Percentiles rank a stretch among this genome's conserved stretches.
These are phyloP conservation scores for Drosophila saltans DNA, from an alignment of 1,140 invertebrate species.

Conservation along the genomic window DNA sequence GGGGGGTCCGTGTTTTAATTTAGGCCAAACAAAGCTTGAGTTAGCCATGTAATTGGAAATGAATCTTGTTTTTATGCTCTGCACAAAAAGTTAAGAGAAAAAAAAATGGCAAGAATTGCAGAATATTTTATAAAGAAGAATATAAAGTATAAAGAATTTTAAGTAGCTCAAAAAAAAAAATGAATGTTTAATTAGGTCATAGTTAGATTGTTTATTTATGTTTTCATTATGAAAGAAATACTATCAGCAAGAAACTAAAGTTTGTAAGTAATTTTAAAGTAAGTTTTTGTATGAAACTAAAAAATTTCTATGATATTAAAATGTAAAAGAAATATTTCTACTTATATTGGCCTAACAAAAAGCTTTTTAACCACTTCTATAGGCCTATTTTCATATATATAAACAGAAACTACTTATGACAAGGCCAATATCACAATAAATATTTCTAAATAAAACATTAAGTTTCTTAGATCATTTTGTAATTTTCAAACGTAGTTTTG, in stretches of 20 bases:
- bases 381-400: too few relatives aligned
- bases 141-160: too few relatives aligned
- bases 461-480: slow-evolving; percentile 25
- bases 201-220: too few relatives aligned
- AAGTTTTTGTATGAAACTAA: too few relatives aligned
- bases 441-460: slow-evolving; percentile 23
- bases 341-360: neutral
- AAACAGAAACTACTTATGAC: neutral
- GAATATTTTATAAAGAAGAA: neutral
- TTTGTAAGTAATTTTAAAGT: too few relatives aligned
- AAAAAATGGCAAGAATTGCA: slow-evolving; percentile 6
- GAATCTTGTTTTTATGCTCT: neutral
- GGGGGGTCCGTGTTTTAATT: slow-evolving; percentile 16
- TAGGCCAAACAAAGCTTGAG: slow-evolving; percentile 8
- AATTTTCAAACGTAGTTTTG: neutral
- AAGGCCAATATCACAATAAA: neutral
- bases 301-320: too few relatives aligned
- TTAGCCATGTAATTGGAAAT: neutral
- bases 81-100: neutral
- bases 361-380: neutral
- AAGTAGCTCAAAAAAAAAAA: slow-evolving; percentile 11
- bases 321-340: neutral
- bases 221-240: too few relatives aligned
- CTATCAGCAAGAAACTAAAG: too few relatives aligned
- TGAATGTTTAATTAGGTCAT: too few relatives aligned